Evolutionary conservation across 2,888 invertebrate genomes (phyloP).

Genomic region (Eueremaeus valkanovi): DNA sequence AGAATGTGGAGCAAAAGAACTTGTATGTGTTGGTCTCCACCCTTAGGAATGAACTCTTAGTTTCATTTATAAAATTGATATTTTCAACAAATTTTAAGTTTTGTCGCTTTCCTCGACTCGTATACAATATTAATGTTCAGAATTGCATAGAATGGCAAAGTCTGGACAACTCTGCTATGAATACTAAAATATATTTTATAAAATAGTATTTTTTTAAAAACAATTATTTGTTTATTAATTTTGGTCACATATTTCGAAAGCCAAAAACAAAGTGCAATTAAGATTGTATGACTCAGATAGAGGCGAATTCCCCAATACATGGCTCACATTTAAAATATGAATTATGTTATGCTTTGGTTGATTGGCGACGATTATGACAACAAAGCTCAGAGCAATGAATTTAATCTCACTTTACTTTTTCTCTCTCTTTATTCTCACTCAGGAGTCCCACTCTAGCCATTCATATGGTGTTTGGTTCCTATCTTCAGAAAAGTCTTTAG

Average conservation of each 20-base stretch:
- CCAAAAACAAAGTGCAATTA: conserved; percentile 17
- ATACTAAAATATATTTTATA: no score
- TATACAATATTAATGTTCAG: no score
- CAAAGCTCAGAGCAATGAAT: conserved; percentile 3
- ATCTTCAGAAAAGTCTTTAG: background rate
- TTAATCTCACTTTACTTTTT: conserved; percentile 1
- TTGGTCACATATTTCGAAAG: background rate
- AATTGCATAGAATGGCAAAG: no score
- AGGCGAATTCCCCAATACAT: background rate
- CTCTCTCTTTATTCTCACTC: no score
- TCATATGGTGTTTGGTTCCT: background rate
- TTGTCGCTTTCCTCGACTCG: no score
- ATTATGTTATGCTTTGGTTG: background rate
- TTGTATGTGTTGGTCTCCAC: no score
- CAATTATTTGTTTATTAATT: background rate
- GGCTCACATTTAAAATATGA: background rate
- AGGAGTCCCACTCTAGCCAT: background rate
- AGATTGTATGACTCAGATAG: background rate
- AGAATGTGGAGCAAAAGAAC: no score
- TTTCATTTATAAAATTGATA: no score
- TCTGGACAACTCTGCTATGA: no score
- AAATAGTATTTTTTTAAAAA: no score
- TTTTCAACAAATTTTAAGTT: no score
- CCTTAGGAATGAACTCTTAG: no score
- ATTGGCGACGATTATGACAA: background rate